Evolutionary conservation across 2,888 invertebrate species (phyloP).

Genomic region (Eudemis profundana): DNA sequence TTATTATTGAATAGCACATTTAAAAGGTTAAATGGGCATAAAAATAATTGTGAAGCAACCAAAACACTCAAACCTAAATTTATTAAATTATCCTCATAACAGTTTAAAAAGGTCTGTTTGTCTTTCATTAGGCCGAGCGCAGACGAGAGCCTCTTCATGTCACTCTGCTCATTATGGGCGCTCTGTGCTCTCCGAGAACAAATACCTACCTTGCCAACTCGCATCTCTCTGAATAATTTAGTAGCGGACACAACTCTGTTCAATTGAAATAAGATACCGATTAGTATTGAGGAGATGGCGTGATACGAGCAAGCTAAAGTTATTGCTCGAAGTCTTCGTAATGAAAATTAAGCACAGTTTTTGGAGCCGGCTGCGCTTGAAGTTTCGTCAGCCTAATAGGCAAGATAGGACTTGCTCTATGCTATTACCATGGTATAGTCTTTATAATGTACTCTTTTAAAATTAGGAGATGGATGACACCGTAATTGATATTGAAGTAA

Average conservation of each 20-base stretch:
- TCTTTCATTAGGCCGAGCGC: constrained; percentile 52
- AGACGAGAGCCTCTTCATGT: constrained; percentile 44
- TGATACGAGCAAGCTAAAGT: not conserved
- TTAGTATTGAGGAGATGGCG: not conserved
- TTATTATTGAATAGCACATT: not conserved
- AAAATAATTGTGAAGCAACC: constrained; percentile 10
- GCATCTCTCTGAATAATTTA: constrained; percentile 1
- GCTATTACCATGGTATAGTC: not conserved
- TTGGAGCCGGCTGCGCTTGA: constrained; percentile 11
- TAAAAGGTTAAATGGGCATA: not conserved
- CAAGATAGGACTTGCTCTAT: not conserved
- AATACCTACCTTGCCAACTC: not conserved
- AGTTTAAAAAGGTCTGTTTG: constrained; percentile 48
- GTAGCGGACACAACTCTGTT: not conserved
- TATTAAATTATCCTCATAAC: constrained; percentile 22
- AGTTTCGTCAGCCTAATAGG: constrained; percentile 10
- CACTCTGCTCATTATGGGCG: constrained; percentile 38
- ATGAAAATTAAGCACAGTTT: constrained; percentile 36
- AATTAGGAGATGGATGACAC: not conserved
- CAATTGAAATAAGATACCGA: not conserved
- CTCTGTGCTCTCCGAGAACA: not conserved
- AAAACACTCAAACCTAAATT: constrained; percentile 4
- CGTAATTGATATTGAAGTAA: not conserved
- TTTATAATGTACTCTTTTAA: not conserved
- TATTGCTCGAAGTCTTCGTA: constrained; percentile 12